Conservation (phyloP, 2,888 invertebrate genomes). For the Ecliptopera silaceata region DNA sequence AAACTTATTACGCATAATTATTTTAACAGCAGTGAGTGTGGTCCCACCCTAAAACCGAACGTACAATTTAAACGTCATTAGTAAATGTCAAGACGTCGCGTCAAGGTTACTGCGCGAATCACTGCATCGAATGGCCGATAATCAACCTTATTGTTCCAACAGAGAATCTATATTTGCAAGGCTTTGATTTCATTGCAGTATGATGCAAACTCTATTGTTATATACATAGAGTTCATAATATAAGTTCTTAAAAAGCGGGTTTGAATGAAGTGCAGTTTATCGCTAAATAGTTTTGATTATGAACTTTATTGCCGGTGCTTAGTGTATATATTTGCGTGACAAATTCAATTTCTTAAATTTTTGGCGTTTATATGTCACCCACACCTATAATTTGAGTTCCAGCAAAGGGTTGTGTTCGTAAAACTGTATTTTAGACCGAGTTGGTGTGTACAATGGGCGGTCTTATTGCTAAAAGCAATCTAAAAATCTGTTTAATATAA, state of each 20-base stretch:
- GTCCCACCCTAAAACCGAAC: constrained; percentile 12
- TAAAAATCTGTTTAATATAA: too few species aligned
- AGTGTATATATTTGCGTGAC: constrained; percentile 3
- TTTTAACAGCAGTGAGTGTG: constrained; percentile 17
- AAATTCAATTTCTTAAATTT: not conserved
- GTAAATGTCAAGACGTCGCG: constrained; percentile 57
- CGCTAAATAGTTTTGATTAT: not conserved
- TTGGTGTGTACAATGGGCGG: too few species aligned
- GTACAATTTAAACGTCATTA: constrained; percentile 64
- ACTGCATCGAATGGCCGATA: not conserved
- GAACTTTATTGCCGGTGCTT: not conserved
- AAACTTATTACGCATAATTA: too few species aligned
- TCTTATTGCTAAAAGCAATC: too few species aligned
- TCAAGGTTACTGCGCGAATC: constrained; percentile 48
- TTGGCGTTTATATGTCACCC: constrained; percentile 12
- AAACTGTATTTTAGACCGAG: too few species aligned
- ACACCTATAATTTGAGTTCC: constrained; percentile 4
- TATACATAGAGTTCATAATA: constrained; percentile 1
- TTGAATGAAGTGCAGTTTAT: not conserved
- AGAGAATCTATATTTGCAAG: constrained; percentile 6
- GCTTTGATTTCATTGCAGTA: not conserved
- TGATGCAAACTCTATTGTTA: not conserved
- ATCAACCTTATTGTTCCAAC: not conserved
- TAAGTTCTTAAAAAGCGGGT: not conserved
- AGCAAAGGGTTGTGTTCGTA: constrained; percentile 2